Base-by-base conservation (phyloP, 2,888 invertebrate species). In the Penaeus monodon region DNA sequence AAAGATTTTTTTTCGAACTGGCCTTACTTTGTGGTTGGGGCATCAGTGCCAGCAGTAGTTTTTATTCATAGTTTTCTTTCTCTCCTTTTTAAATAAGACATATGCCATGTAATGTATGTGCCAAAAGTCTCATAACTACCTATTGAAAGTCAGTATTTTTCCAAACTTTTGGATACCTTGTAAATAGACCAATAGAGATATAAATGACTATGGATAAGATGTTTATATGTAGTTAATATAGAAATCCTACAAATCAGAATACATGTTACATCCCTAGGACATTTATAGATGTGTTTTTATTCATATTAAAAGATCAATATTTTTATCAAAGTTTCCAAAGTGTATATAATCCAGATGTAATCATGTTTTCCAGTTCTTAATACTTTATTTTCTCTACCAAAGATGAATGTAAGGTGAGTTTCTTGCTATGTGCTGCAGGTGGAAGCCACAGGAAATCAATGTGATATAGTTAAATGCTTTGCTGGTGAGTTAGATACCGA, bases 321-420 rank as follows among this genome's bases (percentile, higher is more conserved):
- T 85, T 85, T 85, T 85, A 85, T 73, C 73, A 85, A 80, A 85
- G 77, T 27, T 29, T 70, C 63, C 73, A 68, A 63, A 24, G 17
- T 77, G 74, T 85, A 80, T 27, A 80, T 85, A 80, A 80, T 27
- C 64, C 74, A 63, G 73, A 29, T 85, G 64, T 74, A 80, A 65
- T 80, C 70, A 78, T 79, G 85, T 85, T 85, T 85, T 73, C 78
- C 79, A 80, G 33, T 85, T 76, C 68, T 84, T 76, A 65, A 49
- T 77, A 77, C 76, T 80, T 85, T 85, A 82, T 85, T 80, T 73
- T 85, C 80, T 85, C 80, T 85, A 80, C 85, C 85, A 85, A 85
- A 85, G 85, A 85, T 38, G 33, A 38, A 77, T 79, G 68, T 66
- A 85, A 80, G 85, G 80, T 80, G 33, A 85, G 64, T 82, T 85